Percentiles rank a stretch among this genome's conserved stretches.
These are phyloP conservation scores for Notolepis coatsorum DNA, from an alignment of 2,797 vertebrate species.

Conservation along the genomic window DNA sequence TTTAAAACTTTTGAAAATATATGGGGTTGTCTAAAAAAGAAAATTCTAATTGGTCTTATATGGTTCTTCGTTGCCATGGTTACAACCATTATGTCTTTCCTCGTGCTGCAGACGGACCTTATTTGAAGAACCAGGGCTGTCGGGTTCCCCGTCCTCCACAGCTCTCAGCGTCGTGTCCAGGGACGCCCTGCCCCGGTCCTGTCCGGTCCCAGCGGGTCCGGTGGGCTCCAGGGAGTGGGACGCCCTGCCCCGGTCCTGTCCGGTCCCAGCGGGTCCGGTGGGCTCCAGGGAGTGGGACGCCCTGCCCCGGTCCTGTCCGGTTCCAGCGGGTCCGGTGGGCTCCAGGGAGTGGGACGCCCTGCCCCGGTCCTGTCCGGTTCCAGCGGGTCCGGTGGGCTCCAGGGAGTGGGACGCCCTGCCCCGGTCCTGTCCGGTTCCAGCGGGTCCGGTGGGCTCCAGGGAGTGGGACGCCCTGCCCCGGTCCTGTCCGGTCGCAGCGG, in stretches of 20 bases:
- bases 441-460: background rate
- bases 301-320: background rate
- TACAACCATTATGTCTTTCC: background rate
- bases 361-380: background rate
- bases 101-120: conserved; percentile 38
- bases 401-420: background rate
- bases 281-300: background rate
- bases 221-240: background rate
- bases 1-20: too few relatives aligned
- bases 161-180: background rate
- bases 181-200: background rate
- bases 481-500: background rate
- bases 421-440: background rate
- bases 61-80: too few relatives aligned
- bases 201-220: background rate
- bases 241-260: background rate
- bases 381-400: background rate
- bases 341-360: background rate
- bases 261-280: background rate
- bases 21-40: too few relatives aligned
- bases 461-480: background rate
- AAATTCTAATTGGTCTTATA: too few relatives aligned
- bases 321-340: background rate
- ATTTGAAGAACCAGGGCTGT: background rate
- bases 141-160: background rate